Evolutionary conservation across 2,113 vertebrate species (phyloP), one percentile per base, ranked within the genome.

Genomic region (Oceanodroma tethys): DNA sequence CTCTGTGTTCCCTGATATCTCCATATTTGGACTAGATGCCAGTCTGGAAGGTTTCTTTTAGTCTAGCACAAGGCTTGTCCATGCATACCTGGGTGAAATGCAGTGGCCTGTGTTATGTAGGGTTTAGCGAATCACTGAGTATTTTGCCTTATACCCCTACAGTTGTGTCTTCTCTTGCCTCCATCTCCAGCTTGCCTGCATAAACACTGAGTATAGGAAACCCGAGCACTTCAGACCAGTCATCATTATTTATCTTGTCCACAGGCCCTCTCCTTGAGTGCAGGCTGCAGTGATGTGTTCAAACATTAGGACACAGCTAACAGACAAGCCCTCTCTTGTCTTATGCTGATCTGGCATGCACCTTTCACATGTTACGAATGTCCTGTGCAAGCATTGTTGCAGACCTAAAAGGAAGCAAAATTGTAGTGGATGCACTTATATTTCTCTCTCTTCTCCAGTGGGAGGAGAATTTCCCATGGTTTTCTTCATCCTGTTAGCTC

Each of bases 281-380:
- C 43, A 75, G 47, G 22, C 25, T 76, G 32, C 36, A 53, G 26
- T n/a, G 45, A 87, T 73, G 48, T 65, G 9, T 22, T 30, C 66
- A 74, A 53, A 30, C 12, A 11, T 21, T 9, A 68, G 22, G 47
- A 50, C 10, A 38, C 38, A 56, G 11, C 27, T 62, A 62, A 42
- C 43, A 81, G 17, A 43, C 7, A 75, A 67, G 4, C 11, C 13
- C 3, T 23, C 15, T 45, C 26, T 32, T 85, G 5, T 36, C 16
- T 66, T 55, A 19, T 3, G 15, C n/a, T 75, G 21, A 36, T 48
- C 27, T 72, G 52, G 16, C 5, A 27, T 34, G 9, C 7, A 43
- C 14, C 9, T 66, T 71, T 53, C n/a, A 20, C 6, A 0, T 7
- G n/a, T 48, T 80, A 23, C 1, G 0, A 59, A 52, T 13, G 43